Evolutionary conservation across 92 coral and sea anemone genomes (phyloP), one percentile per base, ranked within the genome.

Genomic region (Galaxea fascicularis): DNA sequence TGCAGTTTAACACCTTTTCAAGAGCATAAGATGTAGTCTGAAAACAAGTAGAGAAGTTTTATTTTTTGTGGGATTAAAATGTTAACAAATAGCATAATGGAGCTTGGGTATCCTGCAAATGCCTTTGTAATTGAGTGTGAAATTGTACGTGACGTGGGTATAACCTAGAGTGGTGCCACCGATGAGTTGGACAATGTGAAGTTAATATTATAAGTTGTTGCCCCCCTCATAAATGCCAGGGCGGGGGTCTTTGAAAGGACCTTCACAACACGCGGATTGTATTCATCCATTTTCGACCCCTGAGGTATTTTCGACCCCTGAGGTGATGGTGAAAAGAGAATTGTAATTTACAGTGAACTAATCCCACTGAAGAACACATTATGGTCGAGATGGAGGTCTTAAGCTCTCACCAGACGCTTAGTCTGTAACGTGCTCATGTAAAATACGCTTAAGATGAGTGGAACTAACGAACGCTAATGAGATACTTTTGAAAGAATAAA

Each of bases 201-300:
- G 5, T 76, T 28, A 51, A 65, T 35, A 70, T 71, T 6, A 21
- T 24, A 59, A 44, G 1, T 53, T 9, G 25, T 17, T 13, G 51
- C 65, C 31, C 69, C 83, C 77, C 68, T 81, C 71, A 44, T 25
- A 35, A 51, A 82, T 31, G 58, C 73, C 70, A 71, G 78, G 86
- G 86, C 10, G 70, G 86, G 78, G 86, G 78, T 71, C 67, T 71
- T 54, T 54, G 45, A 70, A 30, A 58, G 56, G 41, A 46, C 1
- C 67, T 51, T 69, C 16, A 17, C 84, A 82, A 70, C 86, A 82
- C 78, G 86, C 86, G 78, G 86, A 58, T 56, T 35, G 29, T 35
- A 56, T 56, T 44, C 46, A 56, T 63, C 28, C 17, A 35, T 82
- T 81, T 65, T 35, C 25, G 68, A 70, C 78, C 86, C 78, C 78